Base-by-base conservation (phyloP, 2,888 invertebrate species). In the Halocaridina rubra region DNA sequence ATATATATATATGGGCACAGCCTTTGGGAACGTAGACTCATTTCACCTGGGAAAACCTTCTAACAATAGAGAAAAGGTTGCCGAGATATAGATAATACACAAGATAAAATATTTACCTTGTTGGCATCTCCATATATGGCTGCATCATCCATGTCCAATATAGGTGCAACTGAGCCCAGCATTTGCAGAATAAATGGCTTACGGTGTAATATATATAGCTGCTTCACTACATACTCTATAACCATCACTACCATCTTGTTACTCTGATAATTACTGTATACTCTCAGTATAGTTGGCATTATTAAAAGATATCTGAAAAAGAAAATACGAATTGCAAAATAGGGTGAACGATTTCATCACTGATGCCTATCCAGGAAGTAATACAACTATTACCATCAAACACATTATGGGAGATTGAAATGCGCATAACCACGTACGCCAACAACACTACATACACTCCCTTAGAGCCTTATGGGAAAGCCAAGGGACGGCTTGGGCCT, bases 161-260 rank as follows among this genome's bases (percentile, higher is more conserved):
- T 88, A 1, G 98, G 98, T 0, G 98, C 97, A 0, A 98, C 96
- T 2, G 98, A 98, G 1, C 99, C 99, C 92, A 99, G 99, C 98
- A 99, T 98, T 93, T 99, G 98, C 77, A 99, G 92, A 89, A 99
- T 97, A 90, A 99, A 99, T 0, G 99, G 99, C 90, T 99, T 99
- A 76, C 99, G 93, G 90, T 99, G 99, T 91, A 99, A 94, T 84
- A 99, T 93, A 91, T 99, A 99, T 91, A 99, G 99, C 90, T 99
- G 99, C 90, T 98, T 98, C 16, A 98, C 98, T 0, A 98, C 97
- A 91, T 98, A 99, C 91, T 99, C 98, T 80, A 99, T 96, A 0
- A 98, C 98, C 0, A 97, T 95, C 4, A 97, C 97, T 1, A 99
- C 96, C 27, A 98, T 92, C 90, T 96, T 96, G 91, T 99, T 99